These are phyloP conservation scores for Cyprinodon tularosa DNA, from an alignment of 2,113 vertebrate species.

Conservation along the genomic window DNA sequence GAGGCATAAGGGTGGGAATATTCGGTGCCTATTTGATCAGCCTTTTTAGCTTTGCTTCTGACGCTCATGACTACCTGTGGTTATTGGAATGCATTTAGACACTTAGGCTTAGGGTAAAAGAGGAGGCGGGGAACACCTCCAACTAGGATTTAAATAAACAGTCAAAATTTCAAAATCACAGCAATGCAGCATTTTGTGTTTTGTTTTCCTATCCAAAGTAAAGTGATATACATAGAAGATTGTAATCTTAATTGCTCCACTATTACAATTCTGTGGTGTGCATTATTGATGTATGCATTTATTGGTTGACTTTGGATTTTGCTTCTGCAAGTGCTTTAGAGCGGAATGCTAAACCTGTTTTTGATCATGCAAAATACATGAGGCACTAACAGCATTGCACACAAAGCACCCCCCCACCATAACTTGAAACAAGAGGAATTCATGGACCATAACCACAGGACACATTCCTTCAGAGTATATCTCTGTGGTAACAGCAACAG, in stretches of 20 bases:
- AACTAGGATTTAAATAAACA: too few species aligned
- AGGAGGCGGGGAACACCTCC: too few species aligned
- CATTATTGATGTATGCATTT: conserved; percentile 45
- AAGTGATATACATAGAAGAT: background rate
- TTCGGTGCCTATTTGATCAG: too few species aligned
- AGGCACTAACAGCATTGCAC: conserved; percentile 52
- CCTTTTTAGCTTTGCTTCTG: too few species aligned
- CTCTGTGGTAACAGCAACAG: conserved; percentile 68
- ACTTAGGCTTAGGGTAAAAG: too few species aligned
- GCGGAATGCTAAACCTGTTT: conserved; percentile 22
- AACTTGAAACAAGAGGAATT: conserved; percentile 61
- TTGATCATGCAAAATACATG: conserved; percentile 67
- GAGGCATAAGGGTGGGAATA: too few species aligned
- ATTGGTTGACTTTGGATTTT: conserved; percentile 27
- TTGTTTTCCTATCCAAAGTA: too few species aligned
- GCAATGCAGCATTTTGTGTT: too few species aligned
- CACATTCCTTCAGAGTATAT: conserved; percentile 68
- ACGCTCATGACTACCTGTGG: too few species aligned
- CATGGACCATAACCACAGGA: conserved; percentile 63
- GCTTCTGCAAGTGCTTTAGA: conserved; percentile 13
- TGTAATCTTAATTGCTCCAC: conserved; percentile 24
- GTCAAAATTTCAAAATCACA: too few species aligned
- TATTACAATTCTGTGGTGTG: conserved; percentile 37
- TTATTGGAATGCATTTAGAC: too few species aligned
- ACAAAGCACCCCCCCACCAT: conserved; percentile 45